phyloP scores from a whole-genome alignment of 2,888 invertebrate genomes.

The Eulithis testata region DNA sequence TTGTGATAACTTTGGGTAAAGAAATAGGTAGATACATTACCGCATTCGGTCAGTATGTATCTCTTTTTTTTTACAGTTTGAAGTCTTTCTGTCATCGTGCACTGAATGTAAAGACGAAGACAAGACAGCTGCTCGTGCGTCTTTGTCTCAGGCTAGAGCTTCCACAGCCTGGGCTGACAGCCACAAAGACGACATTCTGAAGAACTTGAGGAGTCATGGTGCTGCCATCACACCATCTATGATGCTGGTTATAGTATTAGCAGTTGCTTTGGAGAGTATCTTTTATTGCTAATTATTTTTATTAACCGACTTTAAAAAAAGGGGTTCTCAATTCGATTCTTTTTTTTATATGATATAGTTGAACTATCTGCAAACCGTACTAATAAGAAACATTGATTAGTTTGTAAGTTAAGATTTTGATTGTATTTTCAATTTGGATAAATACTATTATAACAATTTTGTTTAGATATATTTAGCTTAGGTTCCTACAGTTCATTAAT shows the following conservation, averaged over 20 bases:
- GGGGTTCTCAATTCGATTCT: too few relatives aligned
- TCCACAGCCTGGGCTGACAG: conserved; percentile 59
- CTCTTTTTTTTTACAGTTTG: conserved; percentile 56
- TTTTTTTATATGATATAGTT: too few relatives aligned
- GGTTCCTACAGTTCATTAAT: too few relatives aligned
- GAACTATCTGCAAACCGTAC: too few relatives aligned
- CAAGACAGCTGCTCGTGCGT: conserved; percentile 46
- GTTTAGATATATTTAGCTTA: too few relatives aligned
- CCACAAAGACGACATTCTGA: conserved; percentile 60
- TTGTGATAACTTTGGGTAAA: too few relatives aligned
- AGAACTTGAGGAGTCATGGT: conserved; percentile 51
- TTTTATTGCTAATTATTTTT: conserved; percentile 4
- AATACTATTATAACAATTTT: too few relatives aligned
- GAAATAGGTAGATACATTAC: too few relatives aligned
- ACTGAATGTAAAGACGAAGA: conserved; percentile 54
- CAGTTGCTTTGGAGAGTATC: conserved; percentile 22
- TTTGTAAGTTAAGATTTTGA: too few relatives aligned
- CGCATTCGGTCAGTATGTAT: not conserved
- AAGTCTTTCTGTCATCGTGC: conserved; percentile 62
- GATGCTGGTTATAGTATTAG: conserved; percentile 34
- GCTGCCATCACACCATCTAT: conserved; percentile 49
- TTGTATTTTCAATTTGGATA: too few relatives aligned
- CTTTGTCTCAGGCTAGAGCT: conserved; percentile 50
- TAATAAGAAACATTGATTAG: too few relatives aligned
- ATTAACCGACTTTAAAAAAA: too few relatives aligned